Evolutionary conservation across 1,140 invertebrate species (phyloP), one percentile per base, ranked within the genome.

Genomic region (Heliconius nattereri): DNA sequence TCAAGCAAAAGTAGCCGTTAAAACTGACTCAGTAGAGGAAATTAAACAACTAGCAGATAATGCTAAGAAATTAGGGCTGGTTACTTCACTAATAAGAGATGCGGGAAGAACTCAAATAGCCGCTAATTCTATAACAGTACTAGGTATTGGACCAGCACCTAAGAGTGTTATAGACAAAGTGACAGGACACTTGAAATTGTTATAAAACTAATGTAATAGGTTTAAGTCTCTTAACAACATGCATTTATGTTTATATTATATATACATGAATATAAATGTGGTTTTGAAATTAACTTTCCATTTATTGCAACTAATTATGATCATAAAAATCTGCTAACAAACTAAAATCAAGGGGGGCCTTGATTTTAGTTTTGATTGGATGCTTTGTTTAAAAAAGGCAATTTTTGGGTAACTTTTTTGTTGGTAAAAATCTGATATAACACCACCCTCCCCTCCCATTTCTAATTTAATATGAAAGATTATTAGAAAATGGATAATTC

Each of bases 41-140:
- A 92, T 98, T 70, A 90, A 96, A 78, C 91, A 96, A 82, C 93
- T 98, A 80, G 94, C 95, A 70, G 95, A 95, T 73, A 94, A 96
- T 82, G 98, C 98, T 1, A 96, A 96, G 84, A 90, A 95, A 40
- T 83, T 95, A 71, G 97, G 97, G 75, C 88, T 99, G 7, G 95
- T 97, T 70, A 96, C 96, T 35, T 96, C 96, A 84, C 84, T 98
- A 13, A 96, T 99, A 84, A 94, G 96, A 82, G 98, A 99, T 95
- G 98, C 98, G 32, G 98, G 98, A 29, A 96, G 97, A 85, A 99
- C 98, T 32, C 98, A 99, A 95, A 97, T 99, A 83, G 96, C 96
- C 49, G 95, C 96, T 32, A 98, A 98, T 79, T 97, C 97, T 29
- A 96, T 96, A 84, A 99, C 98, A 83, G 98, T 99, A 26, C 94